Evolutionary conservation across 2,113 vertebrate genomes (phyloP), one percentile per base, ranked within the genome.

Genomic region (Cavia porcellus): DNA sequence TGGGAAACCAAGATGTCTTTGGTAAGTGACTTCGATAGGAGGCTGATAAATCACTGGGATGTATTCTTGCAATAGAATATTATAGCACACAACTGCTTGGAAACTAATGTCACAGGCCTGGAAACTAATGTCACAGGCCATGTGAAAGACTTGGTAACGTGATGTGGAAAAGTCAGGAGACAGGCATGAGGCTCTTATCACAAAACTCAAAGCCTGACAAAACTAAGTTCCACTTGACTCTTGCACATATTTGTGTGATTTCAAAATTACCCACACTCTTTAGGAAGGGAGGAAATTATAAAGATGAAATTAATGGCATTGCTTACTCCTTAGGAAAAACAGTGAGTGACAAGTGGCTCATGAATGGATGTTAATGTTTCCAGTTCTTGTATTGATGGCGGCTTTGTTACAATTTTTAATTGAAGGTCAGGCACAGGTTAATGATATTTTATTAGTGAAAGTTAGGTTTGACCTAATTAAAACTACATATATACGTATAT

Each of bases 361-460:
- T 59, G 82, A 50, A 64, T 32, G 70, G 75, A 19, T 86, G 52
- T 9, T n/a, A 66, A 20, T 74, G 5, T 17, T 75, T 81, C 83
- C 66, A 59, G n/a, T 66, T 96, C 1, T 90, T 94, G 30, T 19
- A 42, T 30, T 75, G n/a, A 14, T 47, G n/a, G 15, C 80, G 57
- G 85, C 9, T 85, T 89, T 85, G 64, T 89, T 72, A 25, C 38
- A 30, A 35, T 92, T 75, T 90, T 87, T 61, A 94, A 66, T 47
- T 30, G 11, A 88, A 1, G 24, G 19, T 1, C 28, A 72, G 47
- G 38, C 5, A 38, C n/a, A 90, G 5, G 15, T 20, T 32, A 82
- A 64, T 86, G 81, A 22, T 75, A 83, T 3, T 55, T 68, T 85
- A 47, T 42, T 70, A 93, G 81, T 74, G 30, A 93, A 59, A 25